These are phyloP conservation scores for Aptenodytes patagonicus DNA, from an alignment of 2,113 vertebrate species.

Conservation along the genomic window DNA sequence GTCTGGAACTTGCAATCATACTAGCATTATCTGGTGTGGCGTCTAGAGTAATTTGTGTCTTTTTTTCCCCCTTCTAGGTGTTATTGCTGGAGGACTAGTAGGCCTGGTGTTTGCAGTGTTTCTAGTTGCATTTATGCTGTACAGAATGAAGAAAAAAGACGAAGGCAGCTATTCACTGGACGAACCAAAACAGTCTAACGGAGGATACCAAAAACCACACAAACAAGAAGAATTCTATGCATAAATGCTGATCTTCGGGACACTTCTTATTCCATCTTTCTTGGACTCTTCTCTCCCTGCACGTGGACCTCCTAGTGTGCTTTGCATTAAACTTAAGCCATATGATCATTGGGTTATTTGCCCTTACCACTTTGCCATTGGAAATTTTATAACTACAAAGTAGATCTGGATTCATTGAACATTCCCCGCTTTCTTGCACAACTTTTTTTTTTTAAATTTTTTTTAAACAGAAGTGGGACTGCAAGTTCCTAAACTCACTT, in stretches of 20 bases:
- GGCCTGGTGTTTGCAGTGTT: conserved; percentile 77
- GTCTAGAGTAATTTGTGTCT: neutral
- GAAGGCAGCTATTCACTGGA: conserved; percentile 79
- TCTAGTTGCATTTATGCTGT: conserved; percentile 81
- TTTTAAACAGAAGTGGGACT: neutral
- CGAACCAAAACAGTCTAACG: conserved; percentile 73
- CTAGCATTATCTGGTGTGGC: neutral
- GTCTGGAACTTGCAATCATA: neutral
- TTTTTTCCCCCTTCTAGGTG: conserved; percentile 62
- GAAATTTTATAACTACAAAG: conserved; percentile 50
- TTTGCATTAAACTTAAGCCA: conserved; percentile 71
- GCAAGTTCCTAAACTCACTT: conserved; percentile 34
- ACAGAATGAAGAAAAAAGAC: conserved; percentile 85
- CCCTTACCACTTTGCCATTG: conserved; percentile 46
- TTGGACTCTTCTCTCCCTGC: conserved; percentile 64
- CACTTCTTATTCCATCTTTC: conserved; percentile 10
- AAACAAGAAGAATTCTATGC: conserved; percentile 80
- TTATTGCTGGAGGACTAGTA: conserved; percentile 82
- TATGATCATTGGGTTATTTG: conserved; percentile 47
- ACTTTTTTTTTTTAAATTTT: neutral
- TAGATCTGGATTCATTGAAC: conserved; percentile 47
- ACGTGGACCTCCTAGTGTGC: conserved; percentile 67
- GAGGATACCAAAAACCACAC: conserved; percentile 77
- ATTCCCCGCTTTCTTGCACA: conserved; percentile 51
- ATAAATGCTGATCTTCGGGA: conserved; percentile 63